Percentiles rank a stretch among this genome's conserved stretches.
Evolutionary conservation across 2,113 vertebrate species (phyloP).

Genomic region (Myiagra hebetior): DNA sequence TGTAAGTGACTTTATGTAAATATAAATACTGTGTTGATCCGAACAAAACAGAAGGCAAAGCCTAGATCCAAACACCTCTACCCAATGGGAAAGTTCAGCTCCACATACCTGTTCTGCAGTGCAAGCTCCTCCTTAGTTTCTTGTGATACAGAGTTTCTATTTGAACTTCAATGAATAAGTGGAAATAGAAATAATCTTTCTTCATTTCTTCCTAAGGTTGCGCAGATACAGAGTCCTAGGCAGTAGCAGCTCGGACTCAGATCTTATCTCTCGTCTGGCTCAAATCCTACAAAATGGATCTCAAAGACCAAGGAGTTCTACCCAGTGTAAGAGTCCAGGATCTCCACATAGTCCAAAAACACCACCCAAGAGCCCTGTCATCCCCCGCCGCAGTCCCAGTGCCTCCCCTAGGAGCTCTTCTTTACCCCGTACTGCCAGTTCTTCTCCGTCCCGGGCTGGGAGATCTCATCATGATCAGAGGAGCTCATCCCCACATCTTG

Average conservation of each 20-base stretch:
- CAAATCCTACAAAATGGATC: slow-evolving; percentile 92
- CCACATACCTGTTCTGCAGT: background rate
- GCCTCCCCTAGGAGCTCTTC: slow-evolving; percentile 93
- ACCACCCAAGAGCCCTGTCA: slow-evolving; percentile 85
- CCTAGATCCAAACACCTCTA: background rate
- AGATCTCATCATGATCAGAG: slow-evolving; percentile 83
- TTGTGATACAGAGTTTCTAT: background rate
- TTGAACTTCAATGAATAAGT: background rate
- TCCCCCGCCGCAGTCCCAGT: slow-evolving; percentile 90
- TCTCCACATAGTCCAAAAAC: slow-evolving; percentile 84
- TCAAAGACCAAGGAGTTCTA: slow-evolving; percentile 77
- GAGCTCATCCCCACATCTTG: slow-evolving; percentile 82
- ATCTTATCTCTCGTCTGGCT: slow-evolving; percentile 92
- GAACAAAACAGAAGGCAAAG: background rate
- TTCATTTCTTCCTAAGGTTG: slow-evolving; percentile 74
- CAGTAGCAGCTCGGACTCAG: slow-evolving; percentile 91
- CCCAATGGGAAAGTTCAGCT: background rate
- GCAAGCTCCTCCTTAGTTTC: background rate
- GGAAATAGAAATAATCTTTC: slow-evolving; percentile 53
- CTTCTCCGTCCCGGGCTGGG: slow-evolving; percentile 90
- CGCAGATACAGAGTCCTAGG: slow-evolving; percentile 90
- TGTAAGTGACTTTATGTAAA: background rate
- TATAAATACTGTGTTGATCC: background rate
- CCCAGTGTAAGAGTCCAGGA: slow-evolving; percentile 80
- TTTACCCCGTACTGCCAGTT: slow-evolving; percentile 92